phyloP scores from a whole-genome alignment of 2,888 invertebrate genomes.

The Cataglyphis altisquamis region DNA sequence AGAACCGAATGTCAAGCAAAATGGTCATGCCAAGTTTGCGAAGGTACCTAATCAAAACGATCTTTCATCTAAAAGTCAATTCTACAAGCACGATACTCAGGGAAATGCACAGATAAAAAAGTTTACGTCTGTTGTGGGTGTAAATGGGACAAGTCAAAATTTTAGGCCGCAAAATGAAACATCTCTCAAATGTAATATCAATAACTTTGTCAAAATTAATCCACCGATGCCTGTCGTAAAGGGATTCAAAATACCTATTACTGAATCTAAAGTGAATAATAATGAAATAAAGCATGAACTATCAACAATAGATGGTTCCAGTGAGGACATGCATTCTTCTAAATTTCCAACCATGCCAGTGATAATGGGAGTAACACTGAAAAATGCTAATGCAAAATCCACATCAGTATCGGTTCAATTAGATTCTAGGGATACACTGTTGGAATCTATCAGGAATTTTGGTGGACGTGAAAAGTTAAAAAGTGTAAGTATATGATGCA shows the following conservation, averaged over 20 bases:
- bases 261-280: slow-evolving; percentile 14
- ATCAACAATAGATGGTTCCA: slow-evolving; percentile 2
- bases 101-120: slow-evolving; percentile 54
- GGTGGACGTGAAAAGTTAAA: slow-evolving; percentile 85
- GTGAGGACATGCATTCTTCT: slow-evolving; percentile 59
- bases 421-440: slow-evolving; percentile 90
- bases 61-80: slow-evolving; percentile 16
- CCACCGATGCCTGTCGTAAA: slow-evolving; percentile 76
- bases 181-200: slow-evolving; percentile 45
- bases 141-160: slow-evolving; percentile 62
- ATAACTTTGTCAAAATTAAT: slow-evolving; percentile 53
- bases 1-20: slow-evolving; percentile 62
- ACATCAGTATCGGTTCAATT: slow-evolving; percentile 78
- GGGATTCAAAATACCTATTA: slow-evolving; percentile 72
- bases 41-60: slow-evolving; percentile 5
- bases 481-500: slow-evolving; percentile 75
- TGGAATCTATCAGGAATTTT: slow-evolving; percentile 91
- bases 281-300: slow-evolving; percentile 35
- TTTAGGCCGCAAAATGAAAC: slow-evolving; percentile 21
- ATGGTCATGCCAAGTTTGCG: slow-evolving; percentile 50
- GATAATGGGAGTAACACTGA: slow-evolving; percentile 84
- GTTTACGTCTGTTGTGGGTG: slow-evolving; percentile 80
- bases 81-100: slow-evolving; percentile 36
- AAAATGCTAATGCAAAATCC: slow-evolving; percentile 78
- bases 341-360: slow-evolving; percentile 83